Evolutionary conservation across 2,113 vertebrate species (phyloP).

Genomic region (Canis aureus): DNA sequence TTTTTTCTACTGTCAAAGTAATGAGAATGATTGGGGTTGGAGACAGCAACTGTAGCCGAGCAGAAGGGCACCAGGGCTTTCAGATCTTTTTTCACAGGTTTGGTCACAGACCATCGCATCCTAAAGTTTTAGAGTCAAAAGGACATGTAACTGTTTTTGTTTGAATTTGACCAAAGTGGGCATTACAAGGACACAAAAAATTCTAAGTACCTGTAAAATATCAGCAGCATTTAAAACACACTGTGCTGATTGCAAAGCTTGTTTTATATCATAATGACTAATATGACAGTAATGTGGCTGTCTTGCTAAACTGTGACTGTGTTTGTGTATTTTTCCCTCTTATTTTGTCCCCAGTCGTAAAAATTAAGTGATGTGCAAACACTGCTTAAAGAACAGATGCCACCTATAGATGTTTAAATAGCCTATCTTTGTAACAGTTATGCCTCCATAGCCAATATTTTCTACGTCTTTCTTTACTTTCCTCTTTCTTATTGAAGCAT

Average conservation of each 20-base stretch:
- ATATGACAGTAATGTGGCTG: neutral
- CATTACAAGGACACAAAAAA: neutral
- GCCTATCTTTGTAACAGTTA: neutral
- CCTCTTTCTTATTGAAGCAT: slow-evolving; percentile 30
- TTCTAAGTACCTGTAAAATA: neutral
- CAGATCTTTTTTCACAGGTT: neutral
- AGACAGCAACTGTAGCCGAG: neutral
- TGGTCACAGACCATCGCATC: neutral
- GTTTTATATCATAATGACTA: neutral
- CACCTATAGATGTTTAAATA: slow-evolving; percentile 49
- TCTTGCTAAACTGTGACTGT: neutral
- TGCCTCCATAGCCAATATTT: neutral
- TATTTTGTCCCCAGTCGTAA: slow-evolving; percentile 33
- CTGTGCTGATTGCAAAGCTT: neutral
- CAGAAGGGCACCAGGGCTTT: neutral
- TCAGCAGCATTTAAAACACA: neutral
- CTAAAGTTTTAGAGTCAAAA: neutral
- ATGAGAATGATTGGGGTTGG: neutral
- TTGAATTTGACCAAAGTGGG: neutral
- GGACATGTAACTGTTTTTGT: neutral
- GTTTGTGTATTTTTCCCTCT: slow-evolving; percentile 15
- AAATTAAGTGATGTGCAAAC: slow-evolving; percentile 62
- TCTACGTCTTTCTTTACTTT: neutral
- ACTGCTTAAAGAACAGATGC: slow-evolving; percentile 47
- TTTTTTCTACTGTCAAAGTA: neutral